Conservation (phyloP, 2,113 vertebrate genomes). For the Etia nguti region DNA sequence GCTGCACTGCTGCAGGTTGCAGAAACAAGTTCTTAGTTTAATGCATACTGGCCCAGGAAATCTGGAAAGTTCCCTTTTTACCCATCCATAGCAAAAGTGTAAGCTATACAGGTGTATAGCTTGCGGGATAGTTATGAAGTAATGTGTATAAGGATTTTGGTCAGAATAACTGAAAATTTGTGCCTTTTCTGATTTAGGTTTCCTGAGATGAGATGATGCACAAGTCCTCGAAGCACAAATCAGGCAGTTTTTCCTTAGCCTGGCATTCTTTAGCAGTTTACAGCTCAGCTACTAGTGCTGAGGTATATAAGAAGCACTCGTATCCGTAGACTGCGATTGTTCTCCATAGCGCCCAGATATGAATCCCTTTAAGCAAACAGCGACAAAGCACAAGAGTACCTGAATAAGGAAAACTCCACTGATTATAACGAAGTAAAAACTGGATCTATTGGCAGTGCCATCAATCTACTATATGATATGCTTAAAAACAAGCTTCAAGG, state of each 20-base stretch:
- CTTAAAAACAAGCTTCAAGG: neutral
- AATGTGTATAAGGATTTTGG: neutral
- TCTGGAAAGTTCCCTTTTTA: neutral
- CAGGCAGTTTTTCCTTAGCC: neutral
- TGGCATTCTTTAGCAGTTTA: neutral
- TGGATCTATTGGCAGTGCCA: slow-evolving; percentile 28
- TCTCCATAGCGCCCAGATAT: neutral
- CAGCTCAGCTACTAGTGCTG: neutral
- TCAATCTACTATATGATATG: neutral
- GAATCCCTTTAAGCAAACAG: neutral
- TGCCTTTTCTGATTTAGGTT: slow-evolving; percentile 24
- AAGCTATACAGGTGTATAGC: neutral
- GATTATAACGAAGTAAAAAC: neutral
- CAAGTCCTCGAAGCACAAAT: neutral
- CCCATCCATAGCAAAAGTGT: neutral
- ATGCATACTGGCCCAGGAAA: neutral
- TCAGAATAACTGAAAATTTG: neutral
- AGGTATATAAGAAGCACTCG: neutral
- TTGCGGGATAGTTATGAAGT: neutral
- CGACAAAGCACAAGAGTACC: neutral
- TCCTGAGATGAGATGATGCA: neutral
- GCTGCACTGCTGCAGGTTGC: neutral
- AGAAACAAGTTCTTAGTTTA: neutral
- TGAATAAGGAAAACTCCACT: neutral
- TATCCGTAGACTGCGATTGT: neutral